phyloP scores from a whole-genome alignment of 2,888 invertebrate genomes.

The Scaptomyza flava region DNA sequence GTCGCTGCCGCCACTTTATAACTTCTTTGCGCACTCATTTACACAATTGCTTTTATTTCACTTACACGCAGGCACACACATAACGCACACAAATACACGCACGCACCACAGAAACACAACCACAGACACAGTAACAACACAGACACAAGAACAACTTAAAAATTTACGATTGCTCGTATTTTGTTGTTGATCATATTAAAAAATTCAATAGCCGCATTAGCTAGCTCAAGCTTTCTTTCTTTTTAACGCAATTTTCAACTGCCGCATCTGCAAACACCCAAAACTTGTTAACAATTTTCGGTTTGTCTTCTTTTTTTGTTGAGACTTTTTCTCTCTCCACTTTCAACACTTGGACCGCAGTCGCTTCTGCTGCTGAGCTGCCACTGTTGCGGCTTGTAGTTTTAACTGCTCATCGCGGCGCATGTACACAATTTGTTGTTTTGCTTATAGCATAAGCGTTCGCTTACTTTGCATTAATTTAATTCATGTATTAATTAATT shows the following conservation, averaged over 20 bases:
- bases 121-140: conserved; percentile 22
- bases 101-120: conserved; percentile 31
- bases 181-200: conserved; percentile 54
- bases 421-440: conserved; percentile 19
- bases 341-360: conserved; percentile 57
- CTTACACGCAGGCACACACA: conserved; percentile 56
- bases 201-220: conserved; percentile 49
- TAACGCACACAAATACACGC: conserved; percentile 21
- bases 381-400: conserved; percentile 31
- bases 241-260: conserved; percentile 51
- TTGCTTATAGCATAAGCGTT: conserved; percentile 20
- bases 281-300: conserved; percentile 67
- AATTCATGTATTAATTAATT: conserved; percentile 49
- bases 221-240: conserved; percentile 46
- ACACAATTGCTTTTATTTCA: conserved; percentile 68
- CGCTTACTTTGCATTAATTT: conserved; percentile 29
- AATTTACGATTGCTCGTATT: conserved; percentile 50
- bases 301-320: conserved; percentile 31
- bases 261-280: conserved; percentile 50
- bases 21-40: conserved; percentile 63
- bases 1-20: conserved; percentile 53
- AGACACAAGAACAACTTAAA: conserved; percentile 48
- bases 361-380: conserved; percentile 38
- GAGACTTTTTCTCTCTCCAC: conserved; percentile 58
- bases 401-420: conserved; percentile 45